phyloP scores from a whole-genome alignment of 1,140 invertebrate species.

The Lordiphosa clarofinis region DNA sequence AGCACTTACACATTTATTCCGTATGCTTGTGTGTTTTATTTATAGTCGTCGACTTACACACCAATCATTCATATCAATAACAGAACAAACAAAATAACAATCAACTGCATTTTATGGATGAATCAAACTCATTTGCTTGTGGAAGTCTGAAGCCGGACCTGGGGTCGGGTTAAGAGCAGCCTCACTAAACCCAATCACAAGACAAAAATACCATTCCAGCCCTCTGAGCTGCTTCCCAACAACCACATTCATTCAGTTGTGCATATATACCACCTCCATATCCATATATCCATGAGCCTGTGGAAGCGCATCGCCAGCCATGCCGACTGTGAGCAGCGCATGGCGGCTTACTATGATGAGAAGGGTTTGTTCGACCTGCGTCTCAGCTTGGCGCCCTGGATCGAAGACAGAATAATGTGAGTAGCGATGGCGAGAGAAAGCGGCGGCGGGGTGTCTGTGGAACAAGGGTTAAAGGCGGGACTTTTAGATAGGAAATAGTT shows the following conservation, averaged over 20 bases:
- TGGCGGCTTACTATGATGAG: slow-evolving; percentile 75
- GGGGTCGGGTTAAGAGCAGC: slow-evolving; percentile 42
- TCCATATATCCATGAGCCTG: slow-evolving; percentile 62
- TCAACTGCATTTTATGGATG: slow-evolving; percentile 64
- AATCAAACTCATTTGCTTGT: slow-evolving; percentile 54
- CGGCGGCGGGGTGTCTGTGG: neutral
- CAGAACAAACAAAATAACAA: slow-evolving; percentile 17
- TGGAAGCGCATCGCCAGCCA: slow-evolving; percentile 73
- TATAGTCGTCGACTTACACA: slow-evolving; percentile 17
- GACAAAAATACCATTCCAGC: neutral
- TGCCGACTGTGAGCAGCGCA: slow-evolving; percentile 72
- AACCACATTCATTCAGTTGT: slow-evolving; percentile 40
- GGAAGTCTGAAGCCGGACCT: slow-evolving; percentile 47
- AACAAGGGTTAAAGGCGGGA: neutral
- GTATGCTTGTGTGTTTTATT: slow-evolving; percentile 26
- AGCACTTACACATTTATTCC: slow-evolving; percentile 30
- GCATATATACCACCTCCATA: slow-evolving; percentile 22
- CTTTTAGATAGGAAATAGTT: slow-evolving; percentile 1
- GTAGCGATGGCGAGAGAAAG: slow-evolving; percentile 31
- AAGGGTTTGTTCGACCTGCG: slow-evolving; percentile 76
- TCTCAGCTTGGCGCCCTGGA: slow-evolving; percentile 72
- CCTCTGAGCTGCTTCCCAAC: neutral
- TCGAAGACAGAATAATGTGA: slow-evolving; percentile 78
- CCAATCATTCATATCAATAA: slow-evolving; percentile 33
- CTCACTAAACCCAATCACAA: slow-evolving; percentile 13